A percentile compares a stretch with the other conserved stretches of the same genome.
phyloP scores from a whole-genome alignment of 2,888 invertebrate species.

The Leptopilina drosophilae region DNA sequence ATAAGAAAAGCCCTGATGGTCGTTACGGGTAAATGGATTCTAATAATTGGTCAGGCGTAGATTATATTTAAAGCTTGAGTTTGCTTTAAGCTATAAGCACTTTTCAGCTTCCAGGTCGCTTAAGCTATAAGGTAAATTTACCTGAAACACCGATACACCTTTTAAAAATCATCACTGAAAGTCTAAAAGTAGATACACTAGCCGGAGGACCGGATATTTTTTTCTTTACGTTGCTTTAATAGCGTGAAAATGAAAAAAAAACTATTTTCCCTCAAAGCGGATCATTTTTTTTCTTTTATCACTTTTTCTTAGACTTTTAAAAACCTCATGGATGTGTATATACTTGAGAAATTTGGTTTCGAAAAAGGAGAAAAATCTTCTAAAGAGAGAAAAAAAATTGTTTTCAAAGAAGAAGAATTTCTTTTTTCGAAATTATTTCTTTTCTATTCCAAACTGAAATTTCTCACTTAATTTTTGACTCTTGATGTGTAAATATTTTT shows the following conservation, averaged over 20 bases:
- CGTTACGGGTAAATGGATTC: constrained; percentile 24
- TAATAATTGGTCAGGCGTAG: constrained; percentile 23
- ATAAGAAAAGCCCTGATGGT: constrained; percentile 4
- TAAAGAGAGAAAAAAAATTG: too few relatives aligned
- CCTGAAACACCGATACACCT: constrained; percentile 32
- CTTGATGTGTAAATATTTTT: too few relatives aligned
- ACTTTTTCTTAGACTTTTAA: background rate
- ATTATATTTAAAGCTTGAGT: constrained; percentile 31
- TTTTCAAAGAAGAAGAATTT: too few relatives aligned
- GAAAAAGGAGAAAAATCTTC: too few relatives aligned
- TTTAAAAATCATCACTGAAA: constrained; percentile 3
- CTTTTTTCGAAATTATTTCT: too few relatives aligned
- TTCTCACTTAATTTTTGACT: too few relatives aligned
- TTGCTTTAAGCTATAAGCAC: constrained; percentile 28
- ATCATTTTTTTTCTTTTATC: background rate
- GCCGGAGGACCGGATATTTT: constrained; percentile 22
- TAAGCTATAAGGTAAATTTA: constrained; percentile 38
- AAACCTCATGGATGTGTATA: background rate
- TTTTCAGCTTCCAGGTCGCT: constrained; percentile 25
- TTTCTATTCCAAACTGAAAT: too few relatives aligned
- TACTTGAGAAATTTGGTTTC: too few relatives aligned
- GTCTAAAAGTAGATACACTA: background rate
- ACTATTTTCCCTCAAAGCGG: constrained; percentile 14
- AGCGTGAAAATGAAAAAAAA: constrained; percentile 34
- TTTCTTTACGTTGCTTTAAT: constrained; percentile 12